A percentile compares a stretch with the other conserved stretches of the same genome.
These are phyloP conservation scores for Scomber colias DNA, from an alignment of 2,113 vertebrate genomes.

Conservation along the genomic window DNA sequence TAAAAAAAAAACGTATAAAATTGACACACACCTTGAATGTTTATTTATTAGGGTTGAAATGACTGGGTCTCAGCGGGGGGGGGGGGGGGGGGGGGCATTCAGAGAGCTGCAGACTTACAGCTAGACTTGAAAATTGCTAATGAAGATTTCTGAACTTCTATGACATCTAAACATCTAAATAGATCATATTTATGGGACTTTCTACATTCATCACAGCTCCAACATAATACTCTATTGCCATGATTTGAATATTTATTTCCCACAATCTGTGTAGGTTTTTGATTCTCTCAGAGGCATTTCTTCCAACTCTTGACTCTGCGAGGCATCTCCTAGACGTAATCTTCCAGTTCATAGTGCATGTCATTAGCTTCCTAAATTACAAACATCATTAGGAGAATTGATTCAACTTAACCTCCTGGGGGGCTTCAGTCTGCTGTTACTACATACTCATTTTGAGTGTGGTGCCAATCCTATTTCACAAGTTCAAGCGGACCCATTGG, in stretches of 20 bases:
- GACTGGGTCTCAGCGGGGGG: no score
- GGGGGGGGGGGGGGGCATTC: no score
- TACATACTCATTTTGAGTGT: conserved; percentile 64
- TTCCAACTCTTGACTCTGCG: conserved; percentile 65
- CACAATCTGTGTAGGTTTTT: conserved; percentile 14
- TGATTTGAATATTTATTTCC: conserved; percentile 6
- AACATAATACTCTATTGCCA: background rate
- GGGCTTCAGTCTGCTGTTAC: conserved; percentile 60
- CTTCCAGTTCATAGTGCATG: conserved; percentile 80
- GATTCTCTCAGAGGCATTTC: conserved; percentile 37
- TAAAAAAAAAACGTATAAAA: no score
- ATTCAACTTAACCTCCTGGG: conserved; percentile 79
- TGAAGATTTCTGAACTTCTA: no score
- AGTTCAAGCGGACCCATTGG: conserved; percentile 70
- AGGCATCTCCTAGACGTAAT: conserved; percentile 73
- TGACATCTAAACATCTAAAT: background rate
- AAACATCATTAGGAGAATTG: conserved; percentile 84
- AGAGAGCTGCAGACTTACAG: no score
- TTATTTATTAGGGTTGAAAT: no score
- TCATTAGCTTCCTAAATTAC: conserved; percentile 84
- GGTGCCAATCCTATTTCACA: conserved; percentile 77
- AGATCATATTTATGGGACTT: background rate
- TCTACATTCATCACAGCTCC: background rate
- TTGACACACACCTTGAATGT: no score
- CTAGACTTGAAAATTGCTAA: no score